Percentiles rank a stretch among this genome's conserved stretches.
Conservation (phyloP, 2,797 vertebrate species). For the Botia almorhae region DNA sequence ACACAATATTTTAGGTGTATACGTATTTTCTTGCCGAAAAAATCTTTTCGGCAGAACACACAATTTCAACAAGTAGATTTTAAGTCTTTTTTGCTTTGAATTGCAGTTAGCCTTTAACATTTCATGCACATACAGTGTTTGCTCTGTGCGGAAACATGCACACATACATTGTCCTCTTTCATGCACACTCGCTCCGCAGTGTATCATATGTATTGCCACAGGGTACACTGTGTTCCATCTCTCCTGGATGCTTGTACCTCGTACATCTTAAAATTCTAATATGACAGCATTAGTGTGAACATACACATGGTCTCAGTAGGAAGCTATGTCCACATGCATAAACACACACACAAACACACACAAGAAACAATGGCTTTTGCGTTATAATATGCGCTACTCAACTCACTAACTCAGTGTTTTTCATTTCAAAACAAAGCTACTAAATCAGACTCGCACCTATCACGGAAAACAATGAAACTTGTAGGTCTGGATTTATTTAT, state of each 20-base stretch:
- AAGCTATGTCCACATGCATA: constrained; percentile 9
- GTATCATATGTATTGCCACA: constrained; percentile 67
- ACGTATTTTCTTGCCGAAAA: too few relatives aligned
- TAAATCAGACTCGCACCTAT: background rate
- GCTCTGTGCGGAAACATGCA: background rate
- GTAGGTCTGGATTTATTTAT: background rate
- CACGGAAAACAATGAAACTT: constrained; percentile 8
- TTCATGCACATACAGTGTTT: background rate
- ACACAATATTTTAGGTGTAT: too few relatives aligned
- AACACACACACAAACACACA: constrained; percentile 5
- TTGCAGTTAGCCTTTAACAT: background rate
- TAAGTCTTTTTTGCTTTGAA: background rate
- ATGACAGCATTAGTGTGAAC: background rate
- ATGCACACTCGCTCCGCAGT: constrained; percentile 64
- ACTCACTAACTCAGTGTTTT: constrained; percentile 10
- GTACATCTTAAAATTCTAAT: constrained; percentile 26
- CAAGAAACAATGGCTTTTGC: constrained; percentile 13
- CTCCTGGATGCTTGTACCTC: constrained; percentile 59
- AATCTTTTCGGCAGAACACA: too few relatives aligned
- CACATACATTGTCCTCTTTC: constrained; percentile 44
- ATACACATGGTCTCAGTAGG: background rate
- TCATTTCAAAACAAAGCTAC: constrained; percentile 19
- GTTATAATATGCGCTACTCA: constrained; percentile 7
- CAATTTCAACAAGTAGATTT: too few relatives aligned
- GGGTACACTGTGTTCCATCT: constrained; percentile 74